Evolutionary conservation across 2,888 invertebrate species (phyloP), one percentile per base, ranked within the genome.

Genomic region (Chouioia cunea): DNA sequence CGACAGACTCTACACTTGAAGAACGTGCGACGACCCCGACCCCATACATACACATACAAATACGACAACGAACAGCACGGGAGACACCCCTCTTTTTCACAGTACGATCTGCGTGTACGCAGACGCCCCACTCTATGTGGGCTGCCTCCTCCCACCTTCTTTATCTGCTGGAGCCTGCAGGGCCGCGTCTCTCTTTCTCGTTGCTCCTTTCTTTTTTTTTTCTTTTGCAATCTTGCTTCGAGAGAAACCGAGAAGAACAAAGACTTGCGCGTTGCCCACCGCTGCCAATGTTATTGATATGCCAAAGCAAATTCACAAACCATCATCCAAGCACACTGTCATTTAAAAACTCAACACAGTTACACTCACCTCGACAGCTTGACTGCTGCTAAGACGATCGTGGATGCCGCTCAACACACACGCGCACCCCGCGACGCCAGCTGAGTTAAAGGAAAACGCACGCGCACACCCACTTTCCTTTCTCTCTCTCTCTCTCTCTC

Each of bases 21-120:
- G 81, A 83, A 83, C 83, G 84, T 83, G 78, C 84, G 82, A 83
- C 83, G 84, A 84, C 84, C 83, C 82, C 82, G 77, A 71, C 71
- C 71, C 68, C 73, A 65, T 65, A 62, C 65, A 22, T 48, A 68
- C 36, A 36, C 36, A 10, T n/a, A 36, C 36, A 2, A 36, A 6
- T 1, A 36, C 36, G 36, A 36, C 36, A 1, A 10, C 10, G 36
- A 3, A 16, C 20, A 8, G 3, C 18, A 14, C 18, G 52, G 20
- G 52, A 52, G 52, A 10, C 15, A 36, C 52, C 14, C 52, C 43
- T 43, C 62, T 36, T 43, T 22, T 48, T 27, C 62, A 18, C 36
- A 36, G 12, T 52, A 20, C 36, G 4, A 10, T 27, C 1, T 14
- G 47, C 47, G 16, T n/a, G 4, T 15, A 16, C n/a, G 15, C 60